These are phyloP conservation scores for Aegithalos caudatus DNA, from an alignment of 2,113 vertebrate species.

Conservation along the genomic window DNA sequence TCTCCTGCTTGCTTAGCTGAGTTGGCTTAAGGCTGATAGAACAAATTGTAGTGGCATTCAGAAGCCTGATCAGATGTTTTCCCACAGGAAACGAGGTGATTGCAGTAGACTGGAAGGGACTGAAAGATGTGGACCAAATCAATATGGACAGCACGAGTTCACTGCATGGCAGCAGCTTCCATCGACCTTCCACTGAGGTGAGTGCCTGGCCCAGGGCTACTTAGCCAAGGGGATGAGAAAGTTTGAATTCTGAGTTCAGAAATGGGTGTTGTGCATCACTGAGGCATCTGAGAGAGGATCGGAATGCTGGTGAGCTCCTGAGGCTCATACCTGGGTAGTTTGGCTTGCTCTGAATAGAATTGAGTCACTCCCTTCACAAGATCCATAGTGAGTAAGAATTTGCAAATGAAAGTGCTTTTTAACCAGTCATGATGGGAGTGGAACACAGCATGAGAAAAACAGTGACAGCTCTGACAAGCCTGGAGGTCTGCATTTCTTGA, in stretches of 20 bases:
- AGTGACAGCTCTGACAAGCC: not conserved
- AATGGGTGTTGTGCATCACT: not conserved
- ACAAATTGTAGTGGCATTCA: not conserved
- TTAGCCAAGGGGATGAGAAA: not conserved
- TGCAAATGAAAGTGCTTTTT: not conserved
- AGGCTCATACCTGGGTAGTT: not conserved
- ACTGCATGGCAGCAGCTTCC: constrained; percentile 78
- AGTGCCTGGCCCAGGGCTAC: not conserved
- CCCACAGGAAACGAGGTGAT: constrained; percentile 77
- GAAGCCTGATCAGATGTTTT: not conserved
- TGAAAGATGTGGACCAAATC: constrained; percentile 81
- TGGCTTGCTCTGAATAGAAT: not conserved
- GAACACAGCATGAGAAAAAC: not conserved
- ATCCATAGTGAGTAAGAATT: not conserved
- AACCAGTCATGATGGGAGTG: not conserved
- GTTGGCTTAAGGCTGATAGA: not conserved
- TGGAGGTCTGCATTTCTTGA: not conserved
- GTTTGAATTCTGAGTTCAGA: not conserved
- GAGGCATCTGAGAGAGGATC: not conserved
- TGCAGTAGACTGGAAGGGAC: constrained; percentile 80
- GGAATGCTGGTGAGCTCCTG: not conserved
- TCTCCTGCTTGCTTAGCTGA: not conserved
- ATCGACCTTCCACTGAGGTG: constrained; percentile 78
- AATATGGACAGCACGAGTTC: constrained; percentile 82
- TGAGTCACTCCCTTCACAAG: not conserved